These are phyloP conservation scores for Plebejus melissa DNA, from an alignment of 2,888 invertebrate genomes.

Conservation along the genomic window DNA sequence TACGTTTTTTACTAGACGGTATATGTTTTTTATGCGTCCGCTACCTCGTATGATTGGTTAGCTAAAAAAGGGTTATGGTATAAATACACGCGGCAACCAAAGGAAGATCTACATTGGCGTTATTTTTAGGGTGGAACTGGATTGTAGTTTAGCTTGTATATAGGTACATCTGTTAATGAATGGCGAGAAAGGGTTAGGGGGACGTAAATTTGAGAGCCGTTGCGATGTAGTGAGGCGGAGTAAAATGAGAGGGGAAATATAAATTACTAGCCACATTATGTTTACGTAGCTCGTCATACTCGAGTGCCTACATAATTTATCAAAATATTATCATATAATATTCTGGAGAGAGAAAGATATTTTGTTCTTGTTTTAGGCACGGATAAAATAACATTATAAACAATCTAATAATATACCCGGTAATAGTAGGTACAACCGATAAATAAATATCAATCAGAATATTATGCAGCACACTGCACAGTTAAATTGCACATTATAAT, in stretches of 20 bases:
- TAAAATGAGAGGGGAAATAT: neutral
- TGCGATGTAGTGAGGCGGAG: constrained; percentile 1
- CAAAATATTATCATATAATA: neutral
- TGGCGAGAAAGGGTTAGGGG: constrained; percentile 30
- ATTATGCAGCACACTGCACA: too few relatives aligned
- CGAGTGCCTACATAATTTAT: neutral
- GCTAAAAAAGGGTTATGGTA: constrained; percentile 69
- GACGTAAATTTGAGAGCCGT: neutral
- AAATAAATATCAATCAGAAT: neutral
- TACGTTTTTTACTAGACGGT: constrained; percentile 62
- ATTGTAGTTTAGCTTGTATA: constrained; percentile 15
- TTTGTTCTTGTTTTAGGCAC: too few relatives aligned
- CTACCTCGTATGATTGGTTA: constrained; percentile 62
- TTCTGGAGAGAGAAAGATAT: too few relatives aligned
- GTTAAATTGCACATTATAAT: constrained; percentile 1
- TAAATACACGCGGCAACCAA: constrained; percentile 54
- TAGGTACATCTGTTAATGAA: constrained; percentile 29
- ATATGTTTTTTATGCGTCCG: constrained; percentile 58
- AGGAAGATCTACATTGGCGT: constrained; percentile 48
- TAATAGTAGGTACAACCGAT: too few relatives aligned
- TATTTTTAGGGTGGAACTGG: constrained; percentile 57
- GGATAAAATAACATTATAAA: too few relatives aligned
- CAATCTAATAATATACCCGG: too few relatives aligned
- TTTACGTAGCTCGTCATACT: neutral
- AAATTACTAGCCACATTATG: neutral